Base-by-base conservation (phyloP, 2,888 invertebrate genomes). In the Rhabditophanes sp. region DNA sequence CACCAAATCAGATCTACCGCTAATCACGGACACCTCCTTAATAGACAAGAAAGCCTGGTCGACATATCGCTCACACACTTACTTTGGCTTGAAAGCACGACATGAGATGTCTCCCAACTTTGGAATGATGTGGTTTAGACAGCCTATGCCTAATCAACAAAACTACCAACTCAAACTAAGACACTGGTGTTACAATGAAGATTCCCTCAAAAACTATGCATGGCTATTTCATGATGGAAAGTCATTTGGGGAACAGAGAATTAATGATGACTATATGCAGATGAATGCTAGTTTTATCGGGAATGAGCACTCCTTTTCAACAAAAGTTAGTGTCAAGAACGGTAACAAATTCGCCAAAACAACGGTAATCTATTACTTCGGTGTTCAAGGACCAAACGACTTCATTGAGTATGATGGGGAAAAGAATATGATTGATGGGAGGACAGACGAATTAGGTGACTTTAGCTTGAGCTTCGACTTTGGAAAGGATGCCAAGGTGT, bases 111-210 rank as follows among this genome's bases (percentile, higher is more conserved):
- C 90, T 0, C 75, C 87, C 1, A 78, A 87, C 0, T 78, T 83
- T 57, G 96, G 96, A 1, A 69, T 90, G 15, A 88, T 93, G 87
- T 93, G 90, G 93, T 84, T 90, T 64, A 77, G 79, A 44, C 80
- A 73, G 39, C 53, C 56, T 16, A 27, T 41, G 9, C 25, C 19
- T 8, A 19, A 20, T 4, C 16, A 48, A 2, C 23, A 33, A 16
- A 8, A 34, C 7, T 17, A 25, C n/a, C 22, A 21, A 11, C 16
- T 32, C n/a, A n/a, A n/a, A n/a, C n/a, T n/a, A n/a, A n/a, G n/a
- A n/a, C 87, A 90, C 66, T 83, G 82, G 81, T 90, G 88, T 65
- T n/a, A n/a, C n/a, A n/a, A n/a, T n/a, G 75, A 76, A 18, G 87
- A 88, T 62, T 75, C 76, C 50, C 67, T 87, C 25, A 75, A 77